Base-by-base conservation (phyloP, 1,140 invertebrate genomes). In the Antheraea mylitta region DNA sequence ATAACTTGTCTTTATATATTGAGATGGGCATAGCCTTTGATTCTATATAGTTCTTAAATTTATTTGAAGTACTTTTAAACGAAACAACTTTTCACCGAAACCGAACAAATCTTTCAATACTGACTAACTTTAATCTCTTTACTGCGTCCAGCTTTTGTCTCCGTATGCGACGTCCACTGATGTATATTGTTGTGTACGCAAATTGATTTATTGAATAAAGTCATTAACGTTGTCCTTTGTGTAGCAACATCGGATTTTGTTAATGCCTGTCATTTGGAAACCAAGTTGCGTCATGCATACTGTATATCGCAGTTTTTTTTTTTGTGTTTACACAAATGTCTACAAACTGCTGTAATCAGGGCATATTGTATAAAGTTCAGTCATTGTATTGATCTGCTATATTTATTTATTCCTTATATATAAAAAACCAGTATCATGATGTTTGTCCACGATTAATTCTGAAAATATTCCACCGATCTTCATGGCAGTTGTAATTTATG, bases 161-260 rank as follows among this genome's bases (percentile, higher is more conserved):
- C 42, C 37, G 37, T 22, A 30, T 18, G 62, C 64, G 64, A 65
- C 45, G 45, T 65, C 45, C 64, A 65, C 37, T 45, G 64, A 38
- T 45, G 48, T 62, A 13, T 36, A 64, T 68, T 61, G 69, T 74
- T 74, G 69, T 70, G 37, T 66, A 19, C 69, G 63, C 48, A 71
- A 74, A 74, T 74, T 71, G 70, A 74, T 75, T 75, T 72, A 75
- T 73, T 73, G 70, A 73, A 76, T 76, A 71, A 76, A 76, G 69
- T 76, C 69, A 73, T 76, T 76, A 75, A 61, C 64, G 67, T 60
- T 6, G 60, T 60, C 70, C 72, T 68, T 75, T 72, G 70, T 75
- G 42, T 64, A 38, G 37, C 64, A 10, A 37, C 53, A 30, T n/a
- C 8, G 60, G 58, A 69, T 64, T 69, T 73, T 73, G 69, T 68